Evolutionary conservation across 2,113 vertebrate species (phyloP).

Genomic region (Aplodontia rufa): DNA sequence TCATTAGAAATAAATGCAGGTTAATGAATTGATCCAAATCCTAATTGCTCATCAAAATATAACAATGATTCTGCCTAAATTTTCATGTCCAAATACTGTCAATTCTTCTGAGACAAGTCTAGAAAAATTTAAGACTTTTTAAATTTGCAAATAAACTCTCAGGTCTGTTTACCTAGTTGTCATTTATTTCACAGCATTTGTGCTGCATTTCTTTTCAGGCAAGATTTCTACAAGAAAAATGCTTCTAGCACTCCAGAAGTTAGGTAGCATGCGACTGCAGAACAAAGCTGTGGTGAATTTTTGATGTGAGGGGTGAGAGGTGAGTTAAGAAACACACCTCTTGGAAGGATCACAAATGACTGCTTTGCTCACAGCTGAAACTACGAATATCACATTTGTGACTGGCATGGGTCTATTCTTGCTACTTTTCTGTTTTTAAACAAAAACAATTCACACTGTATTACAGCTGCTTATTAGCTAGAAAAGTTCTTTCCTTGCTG

Average conservation of each 20-base stretch:
- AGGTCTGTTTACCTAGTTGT: slow-evolving; percentile 45
- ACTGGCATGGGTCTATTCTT: background rate
- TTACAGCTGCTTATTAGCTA: background rate
- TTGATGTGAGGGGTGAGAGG: background rate
- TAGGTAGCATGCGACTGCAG: background rate
- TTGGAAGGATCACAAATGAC: background rate
- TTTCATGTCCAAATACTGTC: slow-evolving; percentile 8
- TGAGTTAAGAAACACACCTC: background rate
- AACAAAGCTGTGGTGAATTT: background rate
- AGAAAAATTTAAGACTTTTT: slow-evolving; percentile 55
- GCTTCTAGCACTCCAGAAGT: slow-evolving; percentile 28
- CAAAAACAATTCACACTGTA: background rate
- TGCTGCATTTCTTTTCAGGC: slow-evolving; percentile 45
- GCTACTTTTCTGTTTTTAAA: background rate
- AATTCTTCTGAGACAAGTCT: slow-evolving; percentile 10
- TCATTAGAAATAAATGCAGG: background rate
- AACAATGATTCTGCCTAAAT: slow-evolving; percentile 19
- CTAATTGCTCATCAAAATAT: slow-evolving; percentile 6
- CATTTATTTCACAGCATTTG: slow-evolving; percentile 46
- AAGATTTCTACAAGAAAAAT: slow-evolving; percentile 22
- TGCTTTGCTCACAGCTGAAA: background rate
- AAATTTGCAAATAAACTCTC: slow-evolving; percentile 59
- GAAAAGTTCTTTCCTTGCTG: background rate
- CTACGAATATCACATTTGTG: background rate
- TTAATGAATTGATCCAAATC: background rate